phyloP scores from a whole-genome alignment of 2,113 vertebrate species.

The Notechis scutatus region DNA sequence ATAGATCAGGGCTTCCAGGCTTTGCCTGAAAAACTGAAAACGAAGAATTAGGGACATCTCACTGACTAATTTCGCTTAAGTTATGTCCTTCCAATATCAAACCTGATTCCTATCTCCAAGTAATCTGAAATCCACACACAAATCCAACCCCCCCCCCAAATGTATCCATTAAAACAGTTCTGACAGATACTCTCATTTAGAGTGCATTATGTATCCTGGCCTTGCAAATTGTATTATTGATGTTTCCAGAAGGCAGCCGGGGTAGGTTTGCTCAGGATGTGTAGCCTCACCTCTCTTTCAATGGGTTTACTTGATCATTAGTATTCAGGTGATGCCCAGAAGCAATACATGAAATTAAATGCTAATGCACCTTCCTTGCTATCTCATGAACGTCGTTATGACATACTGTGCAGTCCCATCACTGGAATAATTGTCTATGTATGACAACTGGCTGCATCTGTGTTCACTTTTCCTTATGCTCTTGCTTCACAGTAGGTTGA shows the following conservation, averaged over 20 bases:
- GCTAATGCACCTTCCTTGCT: constrained; percentile 33
- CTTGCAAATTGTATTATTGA: constrained; percentile 40
- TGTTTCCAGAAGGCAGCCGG: constrained; percentile 38
- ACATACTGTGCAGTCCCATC: constrained; percentile 26
- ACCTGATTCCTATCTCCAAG: background rate
- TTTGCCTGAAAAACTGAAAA: background rate
- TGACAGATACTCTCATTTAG: background rate
- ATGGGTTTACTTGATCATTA: constrained; percentile 40
- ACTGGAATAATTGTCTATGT: background rate
- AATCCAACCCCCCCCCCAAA: background rate
- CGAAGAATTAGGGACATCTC: background rate
- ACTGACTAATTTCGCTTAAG: background rate
- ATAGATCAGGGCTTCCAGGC: background rate
- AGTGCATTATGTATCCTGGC: background rate
- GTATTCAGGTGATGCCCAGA: constrained; percentile 37
- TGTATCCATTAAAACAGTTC: background rate
- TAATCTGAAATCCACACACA: background rate
- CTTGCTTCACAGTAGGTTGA: constrained; percentile 5
- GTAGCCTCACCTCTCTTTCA: constrained; percentile 31
- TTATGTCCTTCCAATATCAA: background rate
- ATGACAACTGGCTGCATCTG: background rate
- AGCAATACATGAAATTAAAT: constrained; percentile 42
- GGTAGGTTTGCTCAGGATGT: constrained; percentile 52
- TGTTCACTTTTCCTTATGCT: background rate
- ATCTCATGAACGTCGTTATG: background rate